Evolutionary conservation across 2,797 vertebrate genomes (phyloP), one percentile per base, ranked within the genome.

Genomic region (Agapornis canus): DNA sequence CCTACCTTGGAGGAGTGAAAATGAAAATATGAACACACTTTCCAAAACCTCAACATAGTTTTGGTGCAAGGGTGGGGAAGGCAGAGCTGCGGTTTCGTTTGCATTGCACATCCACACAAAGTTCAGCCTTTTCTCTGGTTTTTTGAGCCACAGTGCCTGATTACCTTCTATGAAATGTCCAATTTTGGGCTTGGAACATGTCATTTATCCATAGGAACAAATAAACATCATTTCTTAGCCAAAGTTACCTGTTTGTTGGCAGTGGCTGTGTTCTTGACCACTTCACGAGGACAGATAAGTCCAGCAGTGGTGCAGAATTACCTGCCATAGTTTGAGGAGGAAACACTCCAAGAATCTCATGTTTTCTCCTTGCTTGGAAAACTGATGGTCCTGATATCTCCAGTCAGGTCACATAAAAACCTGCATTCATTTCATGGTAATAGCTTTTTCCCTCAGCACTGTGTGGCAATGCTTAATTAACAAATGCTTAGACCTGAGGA

Each of bases 31-130:
- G 66, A 94, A 57, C 91, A 79, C 48, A 82, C 73, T 86, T 96
- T 96, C 87, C 91, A 94, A 97, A 97, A 96, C 95, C 96, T 94
- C 95, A 96, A 79, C 91, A 95, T 94, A 96, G 66, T 95, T 97
- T 95, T 94, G 94, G 84, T 84, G 77, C 70, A 92, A 82, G 94
- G 95, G 95, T 83, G 95, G 86, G 76, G 89, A 95, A 94, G 56
- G 91, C 82, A 57, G 90, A 88, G 69, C 37, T 93, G 92, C 2
- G 70, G 91, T 82, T 94, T 95, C 59, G 43, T 94, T 95, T 96
- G 87, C 87, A 83, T 84, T 91, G 56, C 32, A 56, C 64, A 68
- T 94, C 52, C 85, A 95, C 76, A 88, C 66, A 93, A 90, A 90
- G 88, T 88, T 94, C 79, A 73, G n/a, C 12, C n/a, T 35, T 37